Evolutionary conservation across 2,888 invertebrate species (phyloP), one percentile per base, ranked within the genome.

Genomic region (Amphipyra berbera): DNA sequence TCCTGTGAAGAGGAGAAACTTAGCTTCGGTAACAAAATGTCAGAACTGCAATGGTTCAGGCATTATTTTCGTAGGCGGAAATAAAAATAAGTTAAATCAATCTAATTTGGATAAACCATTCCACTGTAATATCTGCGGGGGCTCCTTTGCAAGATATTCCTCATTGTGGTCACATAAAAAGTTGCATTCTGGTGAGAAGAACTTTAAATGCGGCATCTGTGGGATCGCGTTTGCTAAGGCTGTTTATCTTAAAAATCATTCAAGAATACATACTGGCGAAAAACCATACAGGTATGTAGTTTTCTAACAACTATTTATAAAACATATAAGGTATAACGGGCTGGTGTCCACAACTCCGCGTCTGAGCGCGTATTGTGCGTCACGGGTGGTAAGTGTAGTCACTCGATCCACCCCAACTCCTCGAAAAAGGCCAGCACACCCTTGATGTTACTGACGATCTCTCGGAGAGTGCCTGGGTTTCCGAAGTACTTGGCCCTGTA

Each of bases 121-220:
- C 90, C 97, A 97, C 84, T 98, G 98, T 91, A 98, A 98, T 86
- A 97, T 98, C 78, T 98, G 98, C 84, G 98, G 98, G 58, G 97
- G 97, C 14, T 96, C 97, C 10, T 97, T 97, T 89, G 97, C 97
- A 66, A 96, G 97, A 84, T 98, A 98, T 90, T 98, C 98, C 41
- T 98, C 97, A 56, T 93, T 98, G 60, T 98, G 98, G 98, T 98
- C 98, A 10, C 98, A 98, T 88, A 98, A 98, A 91, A 97, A 98
- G 84, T 95, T 98, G 73, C 98, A 98, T 89, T 97, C 97, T 12
- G 98, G 96, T 15, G 95, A 95, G 82, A 98, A 98, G 90, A 98
- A 98, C 84, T 98, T 98, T 90, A 98, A 98, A 91, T 98, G 98
- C 90, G 97, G 97, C 74, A 97, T 98, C 67, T 98, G 98, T 90